A percentile compares a stretch with the other conserved stretches of the same genome.
These are phyloP conservation scores for Porites evermanni DNA, from an alignment of 92 coral and sea anemone genomes.

Conservation along the genomic window DNA sequence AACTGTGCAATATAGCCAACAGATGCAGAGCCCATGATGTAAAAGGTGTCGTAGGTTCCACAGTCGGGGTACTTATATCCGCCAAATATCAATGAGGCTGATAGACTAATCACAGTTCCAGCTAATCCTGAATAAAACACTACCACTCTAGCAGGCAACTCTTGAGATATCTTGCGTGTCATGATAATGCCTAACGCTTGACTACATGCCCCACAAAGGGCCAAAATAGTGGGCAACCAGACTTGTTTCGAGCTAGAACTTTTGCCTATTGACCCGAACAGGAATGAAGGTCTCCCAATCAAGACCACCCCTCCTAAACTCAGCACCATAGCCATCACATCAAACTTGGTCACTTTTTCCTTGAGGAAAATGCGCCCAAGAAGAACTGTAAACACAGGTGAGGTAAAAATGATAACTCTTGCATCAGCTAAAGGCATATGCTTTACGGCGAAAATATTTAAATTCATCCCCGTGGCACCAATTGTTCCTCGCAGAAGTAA, in stretches of 20 bases:
- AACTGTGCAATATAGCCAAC: conserved; percentile 59
- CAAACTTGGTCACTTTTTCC: conserved; percentile 60
- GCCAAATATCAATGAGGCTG: conserved; percentile 8
- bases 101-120: conserved; percentile 29
- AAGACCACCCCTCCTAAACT: conserved; percentile 66
- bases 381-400: conserved; percentile 74
- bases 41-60: conserved; percentile 20
- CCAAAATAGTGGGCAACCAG: conserved; percentile 35
- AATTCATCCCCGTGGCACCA: conserved; percentile 64
- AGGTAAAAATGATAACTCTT: conserved; percentile 65
- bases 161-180: conserved; percentile 43
- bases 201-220: conserved; percentile 45
- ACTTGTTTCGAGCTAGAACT: conserved; percentile 5
- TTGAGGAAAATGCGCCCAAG: conserved; percentile 66
- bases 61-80: conserved; percentile 46
- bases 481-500: conserved; percentile 51
- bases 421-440: conserved; percentile 89
- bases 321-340: conserved; percentile 40
- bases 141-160: conserved; percentile 33
- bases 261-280: conserved; percentile 36
- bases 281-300: conserved; percentile 61
- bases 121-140: conserved; percentile 57
- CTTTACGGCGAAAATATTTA: conserved; percentile 67
- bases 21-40: conserved; percentile 13
- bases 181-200: conserved; percentile 40